These are phyloP conservation scores for Resseliella maxima DNA, from an alignment of 2,888 invertebrate genomes.

Conservation along the genomic window DNA sequence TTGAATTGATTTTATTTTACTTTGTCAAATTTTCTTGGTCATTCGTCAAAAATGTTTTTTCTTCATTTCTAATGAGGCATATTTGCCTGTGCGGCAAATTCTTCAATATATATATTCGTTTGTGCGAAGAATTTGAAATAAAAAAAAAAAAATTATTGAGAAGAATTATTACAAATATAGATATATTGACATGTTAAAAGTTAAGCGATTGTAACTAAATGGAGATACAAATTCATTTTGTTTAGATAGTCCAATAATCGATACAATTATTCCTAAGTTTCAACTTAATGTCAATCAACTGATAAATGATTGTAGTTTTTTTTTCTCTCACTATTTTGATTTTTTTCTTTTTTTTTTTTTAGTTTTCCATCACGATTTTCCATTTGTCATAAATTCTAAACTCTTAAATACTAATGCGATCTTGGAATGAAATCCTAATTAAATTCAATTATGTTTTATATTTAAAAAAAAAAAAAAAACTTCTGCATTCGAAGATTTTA, in stretches of 20 bases:
- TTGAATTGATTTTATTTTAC: constrained; percentile 1
- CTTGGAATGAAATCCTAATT: background rate
- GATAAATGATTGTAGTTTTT: background rate
- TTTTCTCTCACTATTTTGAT: background rate
- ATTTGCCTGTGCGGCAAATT: background rate
- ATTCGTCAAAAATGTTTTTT: no score
- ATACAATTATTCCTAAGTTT: constrained; percentile 3
- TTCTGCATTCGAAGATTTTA: background rate
- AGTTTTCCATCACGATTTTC: background rate
- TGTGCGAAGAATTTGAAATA: constrained; percentile 28
- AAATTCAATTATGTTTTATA: background rate
- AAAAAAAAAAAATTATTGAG: no score
- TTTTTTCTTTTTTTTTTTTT: background rate
- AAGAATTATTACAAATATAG: constrained; percentile 26
- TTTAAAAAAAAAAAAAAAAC: no score
- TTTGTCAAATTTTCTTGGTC: constrained; percentile 2
- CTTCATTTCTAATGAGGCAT: background rate
- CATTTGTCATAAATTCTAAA: background rate
- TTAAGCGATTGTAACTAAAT: constrained; percentile 31
- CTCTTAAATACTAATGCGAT: constrained; percentile 18
- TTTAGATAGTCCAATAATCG: constrained; percentile 9
- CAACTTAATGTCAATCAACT: background rate
- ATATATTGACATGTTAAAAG: constrained; percentile 10
- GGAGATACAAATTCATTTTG: constrained; percentile 28
- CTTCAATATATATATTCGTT: background rate